These are phyloP conservation scores for Crematogaster levior DNA, from an alignment of 2,888 invertebrate genomes.

Conservation along the genomic window DNA sequence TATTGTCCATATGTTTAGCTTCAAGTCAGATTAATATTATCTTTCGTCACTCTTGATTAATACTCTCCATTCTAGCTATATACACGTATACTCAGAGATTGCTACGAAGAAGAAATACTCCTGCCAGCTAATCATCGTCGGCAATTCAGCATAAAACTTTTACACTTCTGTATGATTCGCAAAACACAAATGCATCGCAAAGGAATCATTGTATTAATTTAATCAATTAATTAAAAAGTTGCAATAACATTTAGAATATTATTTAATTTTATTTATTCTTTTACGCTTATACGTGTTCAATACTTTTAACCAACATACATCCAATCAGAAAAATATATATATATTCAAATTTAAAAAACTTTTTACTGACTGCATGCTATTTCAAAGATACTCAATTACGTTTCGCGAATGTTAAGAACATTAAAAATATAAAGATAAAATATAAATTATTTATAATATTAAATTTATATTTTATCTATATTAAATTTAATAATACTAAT, in stretches of 20 bases:
- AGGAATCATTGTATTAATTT: neutral
- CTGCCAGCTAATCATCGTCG: neutral
- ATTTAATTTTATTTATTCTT: slow-evolving; percentile 4
- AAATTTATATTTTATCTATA: too few species aligned
- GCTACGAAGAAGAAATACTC: neutral
- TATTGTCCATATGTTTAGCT: neutral
- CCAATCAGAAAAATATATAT: neutral
- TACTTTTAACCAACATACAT: neutral
- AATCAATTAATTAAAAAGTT: neutral
- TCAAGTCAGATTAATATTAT: neutral
- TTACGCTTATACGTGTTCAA: neutral
- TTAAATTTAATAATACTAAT: neutral
- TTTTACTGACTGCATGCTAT: neutral
- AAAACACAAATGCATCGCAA: neutral
- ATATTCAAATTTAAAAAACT: neutral
- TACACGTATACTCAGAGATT: neutral
- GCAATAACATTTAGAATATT: neutral
- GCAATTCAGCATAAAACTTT: neutral
- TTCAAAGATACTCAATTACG: neutral
- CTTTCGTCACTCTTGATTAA: neutral
- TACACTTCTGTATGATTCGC: neutral
- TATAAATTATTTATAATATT: too few species aligned
- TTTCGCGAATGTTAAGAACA: neutral
- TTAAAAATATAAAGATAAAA: too few species aligned
- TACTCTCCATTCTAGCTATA: neutral